A percentile compares a stretch with the other conserved stretches of the same genome.
Evolutionary conservation across 2,797 vertebrate genomes (phyloP).

Genomic region (Melanitta fusca): DNA sequence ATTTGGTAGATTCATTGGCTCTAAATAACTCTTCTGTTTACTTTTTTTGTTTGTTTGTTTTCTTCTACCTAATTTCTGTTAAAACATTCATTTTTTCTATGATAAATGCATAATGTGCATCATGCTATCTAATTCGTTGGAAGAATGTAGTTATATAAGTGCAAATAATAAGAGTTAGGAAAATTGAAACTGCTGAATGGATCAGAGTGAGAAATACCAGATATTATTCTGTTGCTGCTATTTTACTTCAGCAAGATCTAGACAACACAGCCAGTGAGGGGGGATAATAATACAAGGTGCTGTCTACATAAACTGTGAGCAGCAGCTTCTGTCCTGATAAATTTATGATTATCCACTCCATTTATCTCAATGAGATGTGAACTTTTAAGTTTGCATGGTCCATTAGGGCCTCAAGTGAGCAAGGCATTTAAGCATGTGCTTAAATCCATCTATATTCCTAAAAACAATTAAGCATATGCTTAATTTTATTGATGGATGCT

Average conservation of each 20-base stretch:
- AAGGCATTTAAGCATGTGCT: constrained; percentile 40
- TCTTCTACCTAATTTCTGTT: background rate
- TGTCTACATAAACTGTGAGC: background rate
- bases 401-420: constrained; percentile 57
- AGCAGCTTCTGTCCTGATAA: constrained; percentile 25
- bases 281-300: background rate
- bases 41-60: background rate
- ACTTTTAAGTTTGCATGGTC: constrained; percentile 43
- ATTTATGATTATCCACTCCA: constrained; percentile 43
- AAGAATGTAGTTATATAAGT: background rate
- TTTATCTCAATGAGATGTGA: constrained; percentile 61
- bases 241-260: background rate
- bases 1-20: background rate
- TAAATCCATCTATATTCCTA: constrained; percentile 31
- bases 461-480: constrained; percentile 48
- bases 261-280: background rate
- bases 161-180: background rate
- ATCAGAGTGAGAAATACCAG: background rate
- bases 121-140: background rate
- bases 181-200: background rate
- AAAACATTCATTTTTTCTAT: background rate
- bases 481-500: constrained; percentile 55
- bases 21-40: background rate
- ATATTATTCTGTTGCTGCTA: background rate
- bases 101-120: background rate